Conservation (phyloP, 2,797 vertebrate species). For the Cynopterus sphinx region DNA sequence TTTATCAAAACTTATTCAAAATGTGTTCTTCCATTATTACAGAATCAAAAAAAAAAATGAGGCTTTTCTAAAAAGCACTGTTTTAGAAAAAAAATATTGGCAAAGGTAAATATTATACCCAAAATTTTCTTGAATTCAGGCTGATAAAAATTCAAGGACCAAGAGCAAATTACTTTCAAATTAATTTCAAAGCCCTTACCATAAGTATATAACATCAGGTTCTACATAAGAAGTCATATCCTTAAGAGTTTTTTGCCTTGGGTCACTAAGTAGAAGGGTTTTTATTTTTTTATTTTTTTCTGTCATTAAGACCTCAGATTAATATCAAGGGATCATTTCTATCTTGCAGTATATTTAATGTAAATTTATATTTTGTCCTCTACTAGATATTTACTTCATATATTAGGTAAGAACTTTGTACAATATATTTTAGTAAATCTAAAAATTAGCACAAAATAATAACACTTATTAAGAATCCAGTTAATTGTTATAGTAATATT, state of each 20-base stretch:
- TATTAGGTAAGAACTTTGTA: neutral
- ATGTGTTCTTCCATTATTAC: neutral
- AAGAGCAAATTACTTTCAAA: neutral
- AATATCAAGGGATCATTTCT: neutral
- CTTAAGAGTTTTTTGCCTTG: neutral
- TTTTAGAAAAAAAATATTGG: neutral
- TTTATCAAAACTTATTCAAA: constrained; percentile 27
- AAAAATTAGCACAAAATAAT: neutral
- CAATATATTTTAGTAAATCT: neutral
- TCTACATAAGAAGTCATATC: neutral
- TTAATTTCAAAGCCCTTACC: constrained; percentile 21
- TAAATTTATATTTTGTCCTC: neutral
- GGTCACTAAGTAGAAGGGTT: no score
- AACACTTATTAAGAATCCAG: neutral
- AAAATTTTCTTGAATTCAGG: neutral
- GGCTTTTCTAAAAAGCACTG: neutral
- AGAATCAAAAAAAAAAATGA: neutral
- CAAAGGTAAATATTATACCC: neutral
- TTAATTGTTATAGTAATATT: neutral
- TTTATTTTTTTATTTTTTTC: neutral
- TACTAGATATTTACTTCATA: neutral
- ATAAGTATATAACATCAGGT: neutral
- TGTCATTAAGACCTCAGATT: neutral
- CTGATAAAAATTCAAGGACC: neutral
- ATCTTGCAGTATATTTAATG: neutral